Base-by-base conservation (phyloP, 1,140 invertebrate genomes). In the Maconellicoccus hirsutus region DNA sequence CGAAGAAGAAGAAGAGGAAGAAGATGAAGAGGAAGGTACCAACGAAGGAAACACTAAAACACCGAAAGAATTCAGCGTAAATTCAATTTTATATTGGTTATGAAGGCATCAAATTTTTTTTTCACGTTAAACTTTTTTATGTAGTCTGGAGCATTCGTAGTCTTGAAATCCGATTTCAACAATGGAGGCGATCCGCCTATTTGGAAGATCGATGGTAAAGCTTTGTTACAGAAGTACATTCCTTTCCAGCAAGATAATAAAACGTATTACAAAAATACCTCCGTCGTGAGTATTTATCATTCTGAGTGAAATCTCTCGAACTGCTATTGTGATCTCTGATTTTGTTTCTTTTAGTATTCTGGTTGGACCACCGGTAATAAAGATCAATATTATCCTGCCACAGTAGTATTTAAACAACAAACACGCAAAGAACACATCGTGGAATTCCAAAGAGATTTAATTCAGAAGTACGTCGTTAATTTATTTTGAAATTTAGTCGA, bases 161-260 rank as follows among this genome's bases (percentile, higher is more conserved):
- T 88, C 72, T 78, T 86, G 74, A 88, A 87, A 81, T 81, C 82
- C 72, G 86, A 88, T 77, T 81, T 86, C 21, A 70, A 75, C 59
- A 81, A 82, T 73, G 81, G 82, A 39, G 83, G 79, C 70, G 84
- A 86, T 78, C 81, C 86, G 70, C 86, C 84, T 74, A 81, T 90
- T 72, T 90, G 88, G 88, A 87, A 87, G 83, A 89, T 90, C 81
- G 87, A 90, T 82, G 88, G 88, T 39, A 90, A 89, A 81, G 87
- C 87, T 23, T 79, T 90, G 71, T 79, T 90, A 66, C 88, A 90
- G 79, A 90, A 90, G 79, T 90, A 86, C 79, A 84, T 89, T 78
- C 86, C 87, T 42, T 86, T 86, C 77, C 72, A 75, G 42, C 83
- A 87, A 77, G 83, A 86, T 78, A 85, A 84, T 61, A 86, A 86